Evolutionary conservation across 1,140 invertebrate genomes (phyloP), one percentile per base, ranked within the genome.

Genomic region (Colletes gigas): DNA sequence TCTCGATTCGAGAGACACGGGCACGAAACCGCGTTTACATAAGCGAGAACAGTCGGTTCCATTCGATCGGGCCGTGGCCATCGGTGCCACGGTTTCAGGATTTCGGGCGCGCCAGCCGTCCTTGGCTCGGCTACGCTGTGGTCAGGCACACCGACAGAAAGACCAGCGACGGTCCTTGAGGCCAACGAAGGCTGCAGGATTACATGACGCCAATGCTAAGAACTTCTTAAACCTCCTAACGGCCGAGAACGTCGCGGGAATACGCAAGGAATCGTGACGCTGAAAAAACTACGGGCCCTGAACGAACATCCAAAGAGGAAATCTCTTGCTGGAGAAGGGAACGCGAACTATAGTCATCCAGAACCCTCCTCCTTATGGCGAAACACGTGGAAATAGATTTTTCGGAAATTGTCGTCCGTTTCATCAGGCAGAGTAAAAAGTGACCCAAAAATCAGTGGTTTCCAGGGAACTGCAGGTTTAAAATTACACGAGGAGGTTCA

Each of bases 71-170:
- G 17, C 19, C 52, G n/a, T 39, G 73, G 15, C 21, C 21, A 55
- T n/a, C 21, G 81, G 50, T 63, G 52, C 55, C 75, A 70, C 63
- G 67, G 52, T 82, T 63, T 72, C 54, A 57, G 77, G 78, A 80
- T 76, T 76, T 80, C 75, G 66, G 62, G 55, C 81, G 79, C 68
- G 77, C 71, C 83, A 73, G 71, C 81, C 68, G 84, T 81, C 86
- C 85, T 87, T 87, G 85, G 78, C 65, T 78, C 60, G 67, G 63
- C 78, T 75, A 60, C 78, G 63, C 52, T 66, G 68, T 17, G 57
- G 68, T 67, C 66, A 1, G 41, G 62, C 55, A 77, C 63, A 52
- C 17, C 70, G 57, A 21, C 52, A 54, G 21, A 44, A 41, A 65
- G 62, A 59, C 41, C 63, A 19, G 47, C 47, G 44, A 30, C 21